A percentile compares a stretch with the other conserved stretches of the same genome.
Conservation (phyloP, 2,888 invertebrate species). For the Dyspetes luteomarginatus region DNA sequence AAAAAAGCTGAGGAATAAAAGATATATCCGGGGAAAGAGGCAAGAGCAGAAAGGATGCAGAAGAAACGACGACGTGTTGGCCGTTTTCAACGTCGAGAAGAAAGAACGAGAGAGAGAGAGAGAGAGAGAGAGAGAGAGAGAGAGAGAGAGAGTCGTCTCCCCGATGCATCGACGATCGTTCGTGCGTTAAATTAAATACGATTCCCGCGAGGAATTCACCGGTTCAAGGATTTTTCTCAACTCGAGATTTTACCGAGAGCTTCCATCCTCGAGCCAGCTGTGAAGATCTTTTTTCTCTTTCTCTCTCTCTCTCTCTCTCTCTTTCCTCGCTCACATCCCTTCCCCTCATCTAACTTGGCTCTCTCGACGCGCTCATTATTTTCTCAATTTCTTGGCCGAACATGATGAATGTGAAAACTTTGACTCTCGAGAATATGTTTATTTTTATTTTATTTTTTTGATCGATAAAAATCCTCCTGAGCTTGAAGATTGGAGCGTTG, state of each 20-base stretch:
- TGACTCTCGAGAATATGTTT: neutral
- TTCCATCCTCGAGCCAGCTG: conserved; percentile 29
- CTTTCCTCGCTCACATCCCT: no score
- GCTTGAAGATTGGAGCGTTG: neutral
- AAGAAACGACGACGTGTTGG: neutral
- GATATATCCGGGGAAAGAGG: neutral
- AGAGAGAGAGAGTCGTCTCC: neutral
- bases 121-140: neutral
- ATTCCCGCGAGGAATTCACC: conserved; percentile 61
- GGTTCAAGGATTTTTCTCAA: conserved; percentile 50
- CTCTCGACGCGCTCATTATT: conserved; percentile 52
- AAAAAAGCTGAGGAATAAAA: conserved; percentile 35
- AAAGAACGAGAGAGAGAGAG: conserved; percentile 20
- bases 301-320: conserved; percentile 4
- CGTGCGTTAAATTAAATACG: conserved; percentile 69
- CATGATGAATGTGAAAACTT: conserved; percentile 31
- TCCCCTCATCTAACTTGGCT: neutral
- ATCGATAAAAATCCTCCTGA: neutral
- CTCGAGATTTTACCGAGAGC: conserved; percentile 35
- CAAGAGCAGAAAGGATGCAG: neutral
- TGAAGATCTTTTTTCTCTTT: conserved; percentile 11
- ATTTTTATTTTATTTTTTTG: neutral
- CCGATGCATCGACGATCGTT: conserved; percentile 56
- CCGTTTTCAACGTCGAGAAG: neutral
- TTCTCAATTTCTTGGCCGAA: conserved; percentile 19